Evolutionary conservation across 2,797 vertebrate species (phyloP).

Genomic region (Microhierax caerulescens): DNA sequence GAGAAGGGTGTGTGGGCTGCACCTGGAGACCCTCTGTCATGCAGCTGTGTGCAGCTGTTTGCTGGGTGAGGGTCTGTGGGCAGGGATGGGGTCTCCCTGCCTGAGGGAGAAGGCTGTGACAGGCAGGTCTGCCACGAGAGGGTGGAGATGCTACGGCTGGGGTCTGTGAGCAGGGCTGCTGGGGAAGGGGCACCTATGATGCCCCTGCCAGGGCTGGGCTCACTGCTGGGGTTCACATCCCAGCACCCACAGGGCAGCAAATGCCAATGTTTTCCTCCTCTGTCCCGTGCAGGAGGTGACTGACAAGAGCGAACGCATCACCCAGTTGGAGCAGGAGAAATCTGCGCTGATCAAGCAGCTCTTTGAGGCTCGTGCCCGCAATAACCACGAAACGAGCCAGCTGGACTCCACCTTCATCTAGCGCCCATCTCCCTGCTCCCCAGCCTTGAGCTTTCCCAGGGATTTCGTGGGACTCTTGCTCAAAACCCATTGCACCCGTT

Average conservation of each 20-base stretch:
- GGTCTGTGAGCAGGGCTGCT: neutral
- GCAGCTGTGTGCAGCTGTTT: neutral
- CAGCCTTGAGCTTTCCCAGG: accelerated
- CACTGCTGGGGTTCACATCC: neutral
- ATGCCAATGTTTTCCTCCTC: neutral
- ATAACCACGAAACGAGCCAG: conserved; percentile 80
- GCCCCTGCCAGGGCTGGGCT: neutral
- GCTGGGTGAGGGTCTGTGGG: neutral
- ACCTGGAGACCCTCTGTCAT: neutral
- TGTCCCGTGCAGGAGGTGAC: conserved; percentile 85
- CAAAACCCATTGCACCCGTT: neutral
- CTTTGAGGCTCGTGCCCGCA: conserved; percentile 87
- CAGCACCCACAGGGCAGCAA: neutral
- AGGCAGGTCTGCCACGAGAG: neutral
- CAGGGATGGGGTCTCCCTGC: neutral
- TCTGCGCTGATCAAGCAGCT: conserved; percentile 94
- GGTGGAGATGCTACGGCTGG: neutral
- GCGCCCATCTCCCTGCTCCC: neutral
- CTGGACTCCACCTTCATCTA: conserved; percentile 97
- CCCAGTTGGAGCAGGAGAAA: conserved; percentile 95
- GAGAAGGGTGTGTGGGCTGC: neutral
- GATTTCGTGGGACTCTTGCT: neutral
- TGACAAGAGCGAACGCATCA: conserved; percentile 89
- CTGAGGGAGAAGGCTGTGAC: neutral
- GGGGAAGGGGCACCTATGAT: neutral